Evolutionary conservation across 53 echinoderm and acorn worm genomes (phyloP).

Genomic region (Astropecten irregularis): DNA sequence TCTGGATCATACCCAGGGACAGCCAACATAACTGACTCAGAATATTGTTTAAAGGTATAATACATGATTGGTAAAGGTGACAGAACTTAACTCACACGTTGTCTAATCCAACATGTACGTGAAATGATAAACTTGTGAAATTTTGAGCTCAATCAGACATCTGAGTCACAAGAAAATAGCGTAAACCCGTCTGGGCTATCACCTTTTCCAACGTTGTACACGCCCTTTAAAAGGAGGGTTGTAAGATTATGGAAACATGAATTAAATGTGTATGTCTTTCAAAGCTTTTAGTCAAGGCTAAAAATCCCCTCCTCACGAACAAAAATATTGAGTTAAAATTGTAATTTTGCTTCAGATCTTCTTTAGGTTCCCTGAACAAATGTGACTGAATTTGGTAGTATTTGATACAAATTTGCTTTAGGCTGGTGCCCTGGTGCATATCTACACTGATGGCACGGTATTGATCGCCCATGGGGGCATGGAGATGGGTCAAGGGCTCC

Average conservation of each 20-base stretch:
- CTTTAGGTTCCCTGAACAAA: background rate
- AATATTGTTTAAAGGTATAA: background rate
- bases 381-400: background rate
- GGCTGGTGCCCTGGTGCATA: slow-evolving; percentile 87
- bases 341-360: background rate
- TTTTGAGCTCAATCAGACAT: no score
- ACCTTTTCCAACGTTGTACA: no score
- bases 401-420: background rate
- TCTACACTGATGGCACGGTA: slow-evolving; percentile 89
- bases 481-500: slow-evolving; percentile 95
- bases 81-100: no score
- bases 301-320: background rate
- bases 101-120: no score
- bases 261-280: background rate
- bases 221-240: background rate
- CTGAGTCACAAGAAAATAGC: no score
- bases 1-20: background rate
- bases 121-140: no score
- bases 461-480: slow-evolving; percentile 82
- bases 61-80: no score
- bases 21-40: background rate
- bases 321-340: background rate
- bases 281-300: background rate
- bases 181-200: no score
- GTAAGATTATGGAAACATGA: background rate